A percentile compares a stretch with the other conserved stretches of the same genome.
Evolutionary conservation across 2,797 vertebrate genomes (phyloP).

Genomic region (Tolypeutes matacus): DNA sequence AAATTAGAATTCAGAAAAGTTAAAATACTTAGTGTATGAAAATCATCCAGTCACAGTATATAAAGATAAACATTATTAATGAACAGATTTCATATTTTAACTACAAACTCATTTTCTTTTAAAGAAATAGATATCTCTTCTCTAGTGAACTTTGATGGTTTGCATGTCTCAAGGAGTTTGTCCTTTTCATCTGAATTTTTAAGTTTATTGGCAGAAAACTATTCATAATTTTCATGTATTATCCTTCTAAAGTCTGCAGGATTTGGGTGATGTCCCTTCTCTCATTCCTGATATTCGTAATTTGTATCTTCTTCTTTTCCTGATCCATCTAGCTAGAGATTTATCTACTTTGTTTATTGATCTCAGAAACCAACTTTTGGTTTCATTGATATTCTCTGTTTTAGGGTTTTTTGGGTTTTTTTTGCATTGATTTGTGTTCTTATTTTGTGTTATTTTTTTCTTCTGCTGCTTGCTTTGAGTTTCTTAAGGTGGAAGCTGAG

Average conservation of each 20-base stretch:
- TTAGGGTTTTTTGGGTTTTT: background rate
- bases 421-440: background rate
- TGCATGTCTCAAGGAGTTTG: background rate
- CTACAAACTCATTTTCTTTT: background rate
- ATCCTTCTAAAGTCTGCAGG: background rate
- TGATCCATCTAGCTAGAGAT: background rate
- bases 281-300: background rate
- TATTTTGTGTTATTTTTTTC: background rate
- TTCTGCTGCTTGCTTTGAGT: background rate
- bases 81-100: background rate
- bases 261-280: background rate
- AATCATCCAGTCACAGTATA: background rate
- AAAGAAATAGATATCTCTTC: background rate
- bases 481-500: background rate
- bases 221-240: background rate
- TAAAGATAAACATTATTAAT: background rate
- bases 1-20: background rate
- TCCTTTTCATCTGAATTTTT: background rate
- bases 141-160: background rate
- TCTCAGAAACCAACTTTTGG: background rate
- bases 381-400: background rate
- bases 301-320: background rate
- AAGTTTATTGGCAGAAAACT: background rate
- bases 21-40: background rate
- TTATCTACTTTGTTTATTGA: background rate